These are phyloP conservation scores for Pachliopta kotzebuea DNA, from an alignment of 2,888 invertebrate genomes.

Conservation along the genomic window DNA sequence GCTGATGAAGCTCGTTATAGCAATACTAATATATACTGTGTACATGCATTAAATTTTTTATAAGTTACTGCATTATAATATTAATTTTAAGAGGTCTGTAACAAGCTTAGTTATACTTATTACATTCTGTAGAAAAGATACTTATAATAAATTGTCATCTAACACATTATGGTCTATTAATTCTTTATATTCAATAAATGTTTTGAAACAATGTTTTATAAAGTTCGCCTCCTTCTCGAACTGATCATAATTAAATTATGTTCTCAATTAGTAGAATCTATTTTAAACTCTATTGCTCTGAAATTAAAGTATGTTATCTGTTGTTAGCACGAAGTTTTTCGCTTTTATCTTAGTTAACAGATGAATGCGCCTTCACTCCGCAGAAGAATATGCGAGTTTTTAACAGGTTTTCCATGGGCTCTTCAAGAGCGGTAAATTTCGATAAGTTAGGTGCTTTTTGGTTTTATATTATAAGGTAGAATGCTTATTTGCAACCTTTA, in stretches of 20 bases:
- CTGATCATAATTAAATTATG: constrained; percentile 4
- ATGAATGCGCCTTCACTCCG: constrained; percentile 55
- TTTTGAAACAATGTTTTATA: constrained; percentile 6
- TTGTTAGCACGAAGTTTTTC: constrained; percentile 30
- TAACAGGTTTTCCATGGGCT: constrained; percentile 26
- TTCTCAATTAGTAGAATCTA: background rate
- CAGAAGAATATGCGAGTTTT: constrained; percentile 47
- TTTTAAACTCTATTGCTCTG: constrained; percentile 4
- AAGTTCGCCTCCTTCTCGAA: constrained; percentile 2
- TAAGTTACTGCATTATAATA: no score
- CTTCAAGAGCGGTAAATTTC: constrained; percentile 22
- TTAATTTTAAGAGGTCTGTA: no score
- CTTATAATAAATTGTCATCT: background rate
- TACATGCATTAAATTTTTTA: no score
- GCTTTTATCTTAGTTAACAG: constrained; percentile 66
- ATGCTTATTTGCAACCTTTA: no score
- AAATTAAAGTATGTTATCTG: constrained; percentile 33
- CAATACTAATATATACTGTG: no score
- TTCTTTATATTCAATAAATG: background rate
- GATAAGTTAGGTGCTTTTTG: background rate
- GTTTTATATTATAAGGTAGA: constrained; percentile 1
- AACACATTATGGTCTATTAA: background rate
- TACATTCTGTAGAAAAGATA: no score
- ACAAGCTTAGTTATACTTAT: no score
- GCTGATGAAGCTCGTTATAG: no score